Evolutionary conservation across 2,113 vertebrate genomes (phyloP), one percentile per base, ranked within the genome.

Genomic region (Conger conger): DNA sequence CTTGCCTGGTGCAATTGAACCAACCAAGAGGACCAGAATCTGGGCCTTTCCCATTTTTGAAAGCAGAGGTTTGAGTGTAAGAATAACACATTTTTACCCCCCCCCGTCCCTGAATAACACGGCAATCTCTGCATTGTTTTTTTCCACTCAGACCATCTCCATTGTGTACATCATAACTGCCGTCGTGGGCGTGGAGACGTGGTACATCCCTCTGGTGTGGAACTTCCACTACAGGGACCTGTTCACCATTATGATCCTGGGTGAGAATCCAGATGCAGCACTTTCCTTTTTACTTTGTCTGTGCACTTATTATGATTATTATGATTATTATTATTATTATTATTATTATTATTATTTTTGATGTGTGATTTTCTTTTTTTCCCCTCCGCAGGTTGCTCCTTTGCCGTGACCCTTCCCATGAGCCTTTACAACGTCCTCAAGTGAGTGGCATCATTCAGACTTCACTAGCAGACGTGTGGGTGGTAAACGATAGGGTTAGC

Each of bases 81-180:
- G 33, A 78, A 78, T 20, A 18, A 78, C 13, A 16, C 5, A 38
- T 20, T 30, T 53, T 42, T 1, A 20, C 54, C 11, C 76, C 17
- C 23, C 1, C 76, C 17, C 23, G 0, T 53, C n/a, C 80, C 20
- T 23, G 7, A 63, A 33, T n/a, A 73, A 73, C 27, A 6, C n/a
- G 2, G 68, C 68, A 4, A 5, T 82, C n/a, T 23, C 60, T 18
- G 4, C 42, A 18, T 83, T 88, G 37, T 95, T 36, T 91, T 86
- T 87, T 86, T 95, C 90, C 63, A 15, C 63, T 0, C 20, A 99
- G 98, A 99, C 98, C 84, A 98, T 99, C 93, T 99, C 98, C 38
- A 87, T 98, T 18, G 97, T 99, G 90, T 99, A 99, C 95, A 93
- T 99, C 91, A 93, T 99, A 91, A 99, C 98, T 40, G 95, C 98